Evolutionary conservation across 2,797 vertebrate genomes (phyloP), one percentile per base, ranked within the genome.

Genomic region (Phrynocephalus vlangalii): DNA sequence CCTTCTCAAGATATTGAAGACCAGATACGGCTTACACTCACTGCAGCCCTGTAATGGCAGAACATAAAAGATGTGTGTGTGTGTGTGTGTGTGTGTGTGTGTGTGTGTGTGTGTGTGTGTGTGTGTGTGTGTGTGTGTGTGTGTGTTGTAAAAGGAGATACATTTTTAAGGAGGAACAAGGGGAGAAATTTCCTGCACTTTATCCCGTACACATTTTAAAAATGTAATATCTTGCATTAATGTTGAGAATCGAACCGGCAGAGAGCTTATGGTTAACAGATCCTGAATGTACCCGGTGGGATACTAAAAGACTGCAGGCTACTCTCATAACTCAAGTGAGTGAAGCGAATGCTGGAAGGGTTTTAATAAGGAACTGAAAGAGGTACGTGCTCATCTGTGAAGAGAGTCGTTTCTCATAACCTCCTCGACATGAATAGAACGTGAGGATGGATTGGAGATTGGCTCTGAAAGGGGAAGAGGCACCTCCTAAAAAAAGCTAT

Each of bases 191-290:
- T 87, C 50, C 92, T 94, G 78, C 11, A 75, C 77, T 93, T 60
- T 94, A 87, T 91, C 95, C 90, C 90, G 94, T 90, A 87, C 86
- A 89, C 91, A 92, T 91, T 90, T 92, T 89, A 82, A 81, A 93
- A 87, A 88, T 84, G 79, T 92, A 28, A 88, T 63, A 87, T 92
- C 94, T 95, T 95, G 89, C 93, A 93, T 93, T 91, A 94, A 92
- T 85, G 81, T 87, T 90, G 91, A 93, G 83, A 93, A 86, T 90
- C 38, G 93, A 90, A 83, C 78, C 7, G 91, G 88, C 56, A 80
- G 82, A 87, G 50, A 88, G 91, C 91, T 92, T 91, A 94, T 92
- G 93, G 90, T 90, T 94, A 88, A 86, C 60, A 20, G 94, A 94
- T 89, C 90, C 77, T 91, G 86, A 91, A 85, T 92, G 92, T 92